Conservation (phyloP, 92 coral and sea anemone species). For the Porites lobata region DNA sequence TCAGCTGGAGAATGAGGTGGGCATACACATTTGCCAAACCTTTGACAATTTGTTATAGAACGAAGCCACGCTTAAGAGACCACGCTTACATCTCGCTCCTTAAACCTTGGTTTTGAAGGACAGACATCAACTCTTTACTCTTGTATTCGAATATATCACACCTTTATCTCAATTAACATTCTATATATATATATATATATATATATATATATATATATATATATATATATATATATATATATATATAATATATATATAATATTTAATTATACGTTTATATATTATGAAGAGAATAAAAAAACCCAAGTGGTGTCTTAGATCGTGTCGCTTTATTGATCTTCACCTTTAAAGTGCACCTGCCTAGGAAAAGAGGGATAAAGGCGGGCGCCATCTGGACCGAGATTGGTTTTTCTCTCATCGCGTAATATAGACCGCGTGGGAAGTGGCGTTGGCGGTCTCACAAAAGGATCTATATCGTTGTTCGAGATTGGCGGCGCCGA, state of each 20-base stretch:
- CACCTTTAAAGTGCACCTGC: neutral
- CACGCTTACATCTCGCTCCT: neutral
- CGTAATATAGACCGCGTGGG: neutral
- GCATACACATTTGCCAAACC: neutral
- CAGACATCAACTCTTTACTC: neutral
- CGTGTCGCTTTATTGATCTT: too few species aligned
- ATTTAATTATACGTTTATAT: too few species aligned
- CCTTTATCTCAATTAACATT: too few species aligned
- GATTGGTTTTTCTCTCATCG: neutral
- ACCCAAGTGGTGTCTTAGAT: too few species aligned
- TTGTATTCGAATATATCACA: neutral
- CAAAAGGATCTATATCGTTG: neutral
- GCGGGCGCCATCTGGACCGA: neutral
- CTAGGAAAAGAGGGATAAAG: neutral
- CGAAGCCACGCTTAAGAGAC: too few species aligned
- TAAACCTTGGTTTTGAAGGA: neutral
- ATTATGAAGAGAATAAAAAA: too few species aligned
- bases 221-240: too few species aligned
- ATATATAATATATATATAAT: too few species aligned
- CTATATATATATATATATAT: too few species aligned
- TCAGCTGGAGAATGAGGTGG: conserved; percentile 30
- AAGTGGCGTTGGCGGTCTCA: neutral
- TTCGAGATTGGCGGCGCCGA: too few species aligned
- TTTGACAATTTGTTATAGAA: neutral
- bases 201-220: too few species aligned